Conservation (phyloP, 2,797 vertebrate species). For the Parotocinclus haroldoi region DNA sequence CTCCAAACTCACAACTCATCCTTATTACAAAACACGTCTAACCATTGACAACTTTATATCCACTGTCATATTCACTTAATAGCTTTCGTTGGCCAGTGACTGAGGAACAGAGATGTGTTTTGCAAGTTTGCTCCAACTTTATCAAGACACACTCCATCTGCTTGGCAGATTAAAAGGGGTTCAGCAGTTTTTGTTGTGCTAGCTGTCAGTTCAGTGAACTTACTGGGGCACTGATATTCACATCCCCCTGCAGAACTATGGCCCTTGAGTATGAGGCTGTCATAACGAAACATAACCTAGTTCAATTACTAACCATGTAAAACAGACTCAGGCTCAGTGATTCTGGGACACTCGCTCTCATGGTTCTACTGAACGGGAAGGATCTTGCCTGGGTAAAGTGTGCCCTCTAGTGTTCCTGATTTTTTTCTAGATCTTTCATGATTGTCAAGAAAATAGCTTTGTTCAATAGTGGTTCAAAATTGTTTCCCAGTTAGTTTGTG, state of each 20-base stretch:
- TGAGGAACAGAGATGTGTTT: constrained; percentile 15
- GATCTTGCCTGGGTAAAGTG: constrained; percentile 13
- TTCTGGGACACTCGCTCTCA: not conserved
- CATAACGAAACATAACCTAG: constrained; percentile 16
- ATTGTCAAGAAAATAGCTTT: too few relatives aligned
- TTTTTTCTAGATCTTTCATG: too few relatives aligned
- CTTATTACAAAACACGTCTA: constrained; percentile 16
- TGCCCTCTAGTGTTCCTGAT: constrained; percentile 39
- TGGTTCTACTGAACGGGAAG: not conserved
- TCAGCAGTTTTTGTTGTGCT: constrained; percentile 24
- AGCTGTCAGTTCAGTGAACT: constrained; percentile 16
- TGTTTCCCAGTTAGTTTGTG: too few relatives aligned
- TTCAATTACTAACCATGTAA: constrained; percentile 23
- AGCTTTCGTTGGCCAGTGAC: constrained; percentile 4
- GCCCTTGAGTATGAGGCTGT: constrained; percentile 15
- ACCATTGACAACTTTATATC: not conserved
- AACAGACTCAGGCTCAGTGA: constrained; percentile 1
- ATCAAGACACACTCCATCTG: constrained; percentile 21
- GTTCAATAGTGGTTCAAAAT: too few relatives aligned
- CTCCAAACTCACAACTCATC: constrained; percentile 5
- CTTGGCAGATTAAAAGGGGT: constrained; percentile 21
- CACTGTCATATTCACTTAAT: constrained; percentile 9
- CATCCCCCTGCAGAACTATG: constrained; percentile 11
- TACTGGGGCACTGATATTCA: constrained; percentile 24
- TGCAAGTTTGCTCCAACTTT: constrained; percentile 6